Evolutionary conservation across 2,113 vertebrate genomes (phyloP).

Genomic region (Leiothrix lutea): DNA sequence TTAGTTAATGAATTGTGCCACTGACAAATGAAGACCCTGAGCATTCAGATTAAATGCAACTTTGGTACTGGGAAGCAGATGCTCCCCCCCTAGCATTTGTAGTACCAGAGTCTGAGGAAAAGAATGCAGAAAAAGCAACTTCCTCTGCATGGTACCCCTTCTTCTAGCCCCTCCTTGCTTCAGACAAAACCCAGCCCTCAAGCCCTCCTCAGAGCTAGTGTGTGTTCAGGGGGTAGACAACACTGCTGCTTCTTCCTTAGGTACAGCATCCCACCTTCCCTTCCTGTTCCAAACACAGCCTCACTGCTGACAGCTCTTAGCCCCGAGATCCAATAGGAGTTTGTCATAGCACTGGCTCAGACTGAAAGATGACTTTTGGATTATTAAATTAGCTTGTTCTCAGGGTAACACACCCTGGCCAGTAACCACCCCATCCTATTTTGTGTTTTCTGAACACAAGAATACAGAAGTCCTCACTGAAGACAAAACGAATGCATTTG

Average conservation of each 20-base stretch:
- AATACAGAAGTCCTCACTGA: not conserved
- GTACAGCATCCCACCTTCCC: not conserved
- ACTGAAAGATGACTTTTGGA: not conserved
- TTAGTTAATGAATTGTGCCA: not conserved
- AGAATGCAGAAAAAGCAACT: not conserved
- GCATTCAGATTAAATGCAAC: not conserved
- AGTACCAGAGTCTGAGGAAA: not conserved
- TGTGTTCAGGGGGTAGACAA: not conserved
- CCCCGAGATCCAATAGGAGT: not conserved
- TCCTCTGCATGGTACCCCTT: not conserved
- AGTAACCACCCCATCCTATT: not conserved
- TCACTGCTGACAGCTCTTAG: not conserved
- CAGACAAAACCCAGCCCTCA: not conserved
- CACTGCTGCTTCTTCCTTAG: not conserved
- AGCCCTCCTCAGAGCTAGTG: not conserved
- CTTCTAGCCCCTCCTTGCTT: not conserved
- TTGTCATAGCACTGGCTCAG: not conserved
- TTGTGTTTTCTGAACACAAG: not conserved
- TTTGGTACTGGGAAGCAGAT: constrained; percentile 24
- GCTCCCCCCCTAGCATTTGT: not conserved
- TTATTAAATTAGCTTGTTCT: not conserved
- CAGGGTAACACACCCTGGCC: not conserved
- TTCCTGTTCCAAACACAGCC: not conserved
- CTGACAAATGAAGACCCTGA: constrained; percentile 31
- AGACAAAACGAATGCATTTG: not conserved